Evolutionary conservation across 1,140 invertebrate genomes (phyloP), one percentile per base, ranked within the genome.

Genomic region (Drosophila yakuba): DNA sequence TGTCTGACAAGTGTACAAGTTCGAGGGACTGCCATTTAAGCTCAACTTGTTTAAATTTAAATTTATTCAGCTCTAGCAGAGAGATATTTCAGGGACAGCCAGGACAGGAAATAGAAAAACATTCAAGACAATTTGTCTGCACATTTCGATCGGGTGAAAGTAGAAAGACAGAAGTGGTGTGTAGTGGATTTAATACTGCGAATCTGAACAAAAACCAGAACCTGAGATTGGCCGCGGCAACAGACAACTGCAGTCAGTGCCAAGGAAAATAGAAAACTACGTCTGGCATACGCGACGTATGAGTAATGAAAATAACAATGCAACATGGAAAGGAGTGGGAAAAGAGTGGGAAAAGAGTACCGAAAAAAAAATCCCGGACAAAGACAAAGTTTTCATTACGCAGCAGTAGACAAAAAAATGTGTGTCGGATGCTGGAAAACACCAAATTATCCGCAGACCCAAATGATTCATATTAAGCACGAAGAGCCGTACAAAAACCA

Each of bases 381-480:
- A 80, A 89, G 84, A 89, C 67, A 88, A 89, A 88, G 57, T 89
- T 89, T 89, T 88, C 84, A 88, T 88, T 88, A 84, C 83, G 58
- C 80, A 79, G 75, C 59, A 43, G 52, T 43, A 63, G 80, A 82
- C 78, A 73, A 81, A 72, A 58, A 58, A 76, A 82, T 76, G 73
- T 41, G 54, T 59, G 76, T 74, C 64, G 84, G 76, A 84, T 77
- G 50, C 64, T 74, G 67, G 20, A 57, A 44, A 63, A 48, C 41
- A 56, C 50, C 4, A 58, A 66, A 75, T 68, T 75, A 64, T 45
- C 67, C 80, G 69, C 41, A 66, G 43, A 17, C 35, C 67, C 54
- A 66, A 67, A 57, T 67, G 72, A 67, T 52, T 60, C 73, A 66
- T 43, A 15, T n/a, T 39, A 69, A 74, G 38, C 36, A 12, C n/a